Percentiles rank a stretch among this genome's conserved stretches.
phyloP scores from a whole-genome alignment of 2,113 vertebrate genomes.

The Myotis lucifugus region DNA sequence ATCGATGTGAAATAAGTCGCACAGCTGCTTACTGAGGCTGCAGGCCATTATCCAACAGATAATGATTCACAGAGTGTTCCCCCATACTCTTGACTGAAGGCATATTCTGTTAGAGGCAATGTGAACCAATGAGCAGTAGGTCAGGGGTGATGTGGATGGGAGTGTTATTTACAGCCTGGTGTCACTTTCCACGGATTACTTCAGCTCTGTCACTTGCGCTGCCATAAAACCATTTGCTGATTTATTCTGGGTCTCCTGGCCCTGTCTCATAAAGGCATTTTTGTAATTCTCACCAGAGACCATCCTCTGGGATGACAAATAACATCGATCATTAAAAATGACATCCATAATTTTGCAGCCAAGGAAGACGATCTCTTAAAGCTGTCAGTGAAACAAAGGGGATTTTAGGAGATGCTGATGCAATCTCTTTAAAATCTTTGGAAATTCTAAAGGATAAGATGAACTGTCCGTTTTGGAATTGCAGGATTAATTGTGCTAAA shows the following conservation, averaged over 20 bases:
- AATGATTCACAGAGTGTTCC: not conserved
- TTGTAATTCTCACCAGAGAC: conserved; percentile 57
- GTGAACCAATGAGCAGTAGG: not conserved
- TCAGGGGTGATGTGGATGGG: not conserved
- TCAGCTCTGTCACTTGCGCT: conserved; percentile 63
- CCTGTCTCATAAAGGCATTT: conserved; percentile 53
- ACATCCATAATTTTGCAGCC: conserved; percentile 62
- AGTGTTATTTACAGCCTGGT: conserved; percentile 61
- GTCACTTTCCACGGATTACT: conserved; percentile 57
- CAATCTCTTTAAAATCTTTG: conserved; percentile 55
- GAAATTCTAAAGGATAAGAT: conserved; percentile 26
- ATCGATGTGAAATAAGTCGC: not conserved
- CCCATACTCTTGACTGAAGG: not conserved
- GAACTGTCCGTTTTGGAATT: not conserved
- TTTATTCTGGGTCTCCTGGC: conserved; percentile 56
- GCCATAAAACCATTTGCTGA: conserved; percentile 57
- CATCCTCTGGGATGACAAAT: conserved; percentile 70
- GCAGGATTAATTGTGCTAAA: not conserved
- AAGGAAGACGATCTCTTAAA: conserved; percentile 66
- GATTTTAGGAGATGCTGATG: conserved; percentile 57
- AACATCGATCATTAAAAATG: conserved; percentile 74
- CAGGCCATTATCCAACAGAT: not conserved
- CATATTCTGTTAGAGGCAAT: not conserved
- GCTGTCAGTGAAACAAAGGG: conserved; percentile 67
- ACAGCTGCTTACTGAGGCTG: not conserved